Conservation (phyloP, 2,797 vertebrate species). For the Danio kyathit region DNA sequence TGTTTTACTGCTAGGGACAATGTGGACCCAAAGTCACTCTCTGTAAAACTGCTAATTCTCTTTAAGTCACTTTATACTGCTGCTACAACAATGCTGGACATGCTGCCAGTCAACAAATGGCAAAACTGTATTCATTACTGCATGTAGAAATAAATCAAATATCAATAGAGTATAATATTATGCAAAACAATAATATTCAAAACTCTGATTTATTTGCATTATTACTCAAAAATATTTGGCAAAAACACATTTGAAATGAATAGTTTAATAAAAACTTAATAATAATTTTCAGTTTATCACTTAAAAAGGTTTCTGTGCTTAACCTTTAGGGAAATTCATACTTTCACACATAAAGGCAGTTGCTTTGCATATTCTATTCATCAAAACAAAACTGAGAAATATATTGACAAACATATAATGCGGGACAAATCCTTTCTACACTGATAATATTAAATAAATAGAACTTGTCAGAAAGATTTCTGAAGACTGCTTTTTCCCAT, state of each 20-base stretch:
- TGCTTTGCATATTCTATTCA: too few relatives aligned
- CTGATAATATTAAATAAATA: too few relatives aligned
- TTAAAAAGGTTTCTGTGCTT: too few relatives aligned
- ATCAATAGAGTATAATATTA: constrained; percentile 1
- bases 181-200: neutral
- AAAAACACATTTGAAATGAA: neutral
- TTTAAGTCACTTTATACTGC: constrained; percentile 51
- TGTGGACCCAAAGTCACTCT: constrained; percentile 51
- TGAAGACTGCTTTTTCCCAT: too few relatives aligned
- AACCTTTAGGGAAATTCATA: too few relatives aligned
- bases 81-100: constrained; percentile 42
- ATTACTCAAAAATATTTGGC: neutral
- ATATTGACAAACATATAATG: too few relatives aligned
- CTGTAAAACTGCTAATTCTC: constrained; percentile 51
- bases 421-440: too few relatives aligned
- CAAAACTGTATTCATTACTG: constrained; percentile 30
- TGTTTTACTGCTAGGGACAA: constrained; percentile 66
- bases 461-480: too few relatives aligned
- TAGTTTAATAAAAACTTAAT: too few relatives aligned
- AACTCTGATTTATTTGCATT: neutral
- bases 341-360: too few relatives aligned
- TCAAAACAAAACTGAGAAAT: too few relatives aligned
- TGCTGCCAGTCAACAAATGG: constrained; percentile 7
- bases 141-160: constrained; percentile 19
- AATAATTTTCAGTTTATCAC: too few relatives aligned